Percentiles rank a stretch among this genome's conserved stretches.
phyloP scores from a whole-genome alignment of 2,797 vertebrate genomes.

The Peromyscus melanophrys region DNA sequence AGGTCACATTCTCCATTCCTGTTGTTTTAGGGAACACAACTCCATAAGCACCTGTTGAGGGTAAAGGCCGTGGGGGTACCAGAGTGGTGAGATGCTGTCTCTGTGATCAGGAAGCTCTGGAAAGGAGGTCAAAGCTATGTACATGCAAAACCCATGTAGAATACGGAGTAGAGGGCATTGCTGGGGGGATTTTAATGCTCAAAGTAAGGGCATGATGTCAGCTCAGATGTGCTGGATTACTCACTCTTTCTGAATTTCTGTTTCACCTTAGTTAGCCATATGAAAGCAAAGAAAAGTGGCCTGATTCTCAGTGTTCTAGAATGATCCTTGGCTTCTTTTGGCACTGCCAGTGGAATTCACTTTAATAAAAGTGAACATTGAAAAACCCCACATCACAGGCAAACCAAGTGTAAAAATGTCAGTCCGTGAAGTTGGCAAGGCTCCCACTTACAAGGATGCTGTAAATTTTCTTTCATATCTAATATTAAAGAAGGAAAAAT shows the following conservation, averaged over 20 bases:
- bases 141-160: not conserved
- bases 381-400: slow-evolving; percentile 40
- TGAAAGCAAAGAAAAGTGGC: not conserved
- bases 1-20: not conserved
- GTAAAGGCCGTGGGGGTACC: not conserved
- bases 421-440: slow-evolving; percentile 63
- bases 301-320: not conserved
- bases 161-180: not conserved
- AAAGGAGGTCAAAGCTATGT: not conserved
- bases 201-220: not conserved
- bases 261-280: not conserved
- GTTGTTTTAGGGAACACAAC: not conserved
- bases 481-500: not conserved
- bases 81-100: not conserved
- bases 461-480: slow-evolving; percentile 79
- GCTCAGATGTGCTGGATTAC: not conserved
- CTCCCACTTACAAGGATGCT: slow-evolving; percentile 60
- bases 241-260: not conserved
- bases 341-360: not conserved
- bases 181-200: not conserved
- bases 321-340: not conserved
- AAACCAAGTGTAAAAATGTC: slow-evolving; percentile 56
- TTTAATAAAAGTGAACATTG: slow-evolving; percentile 71
- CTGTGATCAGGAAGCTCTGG: not conserved
- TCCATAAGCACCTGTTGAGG: not conserved